Evolutionary conservation across 2,888 invertebrate species (phyloP).

Genomic region (Nemotelus nigrinus): DNA sequence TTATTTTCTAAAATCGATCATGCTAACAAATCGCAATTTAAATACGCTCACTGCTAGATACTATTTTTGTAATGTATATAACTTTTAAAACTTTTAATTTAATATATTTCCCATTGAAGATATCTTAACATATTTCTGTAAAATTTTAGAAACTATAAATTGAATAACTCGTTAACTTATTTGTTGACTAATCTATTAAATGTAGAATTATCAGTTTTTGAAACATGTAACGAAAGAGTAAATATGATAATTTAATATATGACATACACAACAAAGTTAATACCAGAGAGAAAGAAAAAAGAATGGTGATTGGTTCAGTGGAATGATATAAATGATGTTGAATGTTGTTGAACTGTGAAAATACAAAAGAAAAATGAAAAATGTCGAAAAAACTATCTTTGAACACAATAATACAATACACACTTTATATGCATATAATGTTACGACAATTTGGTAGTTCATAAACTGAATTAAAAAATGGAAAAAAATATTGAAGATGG

Average conservation of each 20-base stretch:
- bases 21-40: too few species aligned
- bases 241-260: slow-evolving; percentile 24
- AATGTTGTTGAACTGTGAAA: background rate
- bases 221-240: background rate
- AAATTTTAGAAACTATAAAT: slow-evolving; percentile 5
- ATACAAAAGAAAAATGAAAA: slow-evolving; percentile 10
- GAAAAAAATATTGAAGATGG: background rate
- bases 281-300: too few species aligned
- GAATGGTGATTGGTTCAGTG: too few species aligned
- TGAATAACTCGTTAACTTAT: slow-evolving; percentile 27
- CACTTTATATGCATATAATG: slow-evolving; percentile 1
- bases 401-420: slow-evolving; percentile 4
- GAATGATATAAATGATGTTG: background rate
- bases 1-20: too few species aligned
- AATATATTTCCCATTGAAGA: background rate
- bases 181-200: slow-evolving; percentile 28
- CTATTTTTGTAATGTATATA: slow-evolving; percentile 1
- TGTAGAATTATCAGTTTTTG: background rate
- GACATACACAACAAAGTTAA: too few species aligned
- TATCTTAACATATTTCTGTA: background rate
- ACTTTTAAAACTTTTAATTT: too few species aligned
- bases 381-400: slow-evolving; percentile 30
- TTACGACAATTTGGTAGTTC: slow-evolving; percentile 13
- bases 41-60: background rate
- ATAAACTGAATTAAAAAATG: slow-evolving; percentile 4